Conservation (phyloP, 1,140 invertebrate genomes). For the Calephelis nemesis region DNA sequence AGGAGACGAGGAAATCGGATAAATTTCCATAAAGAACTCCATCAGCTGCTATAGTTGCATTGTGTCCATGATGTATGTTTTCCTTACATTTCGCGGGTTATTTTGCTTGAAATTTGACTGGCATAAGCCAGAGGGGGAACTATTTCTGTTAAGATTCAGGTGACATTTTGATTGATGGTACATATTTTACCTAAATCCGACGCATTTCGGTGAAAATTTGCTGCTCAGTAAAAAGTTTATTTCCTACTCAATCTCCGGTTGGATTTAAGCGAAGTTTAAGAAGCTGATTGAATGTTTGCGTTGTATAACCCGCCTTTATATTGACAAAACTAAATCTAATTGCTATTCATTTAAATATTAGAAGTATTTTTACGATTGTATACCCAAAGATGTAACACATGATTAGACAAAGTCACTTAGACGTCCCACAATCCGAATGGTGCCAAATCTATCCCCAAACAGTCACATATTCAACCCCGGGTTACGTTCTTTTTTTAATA, state of each 20-base stretch:
- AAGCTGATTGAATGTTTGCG: not conserved
- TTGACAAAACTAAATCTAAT: no score
- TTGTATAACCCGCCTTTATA: no score
- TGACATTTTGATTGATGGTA: slow-evolving; percentile 59
- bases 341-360: no score
- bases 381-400: no score
- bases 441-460: no score
- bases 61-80: slow-evolving; percentile 70
- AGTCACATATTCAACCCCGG: no score
- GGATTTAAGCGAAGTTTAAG: not conserved
- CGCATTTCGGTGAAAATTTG: slow-evolving; percentile 41
- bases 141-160: slow-evolving; percentile 37
- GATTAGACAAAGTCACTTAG: no score
- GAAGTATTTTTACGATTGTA: no score
- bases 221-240: slow-evolving; percentile 6
- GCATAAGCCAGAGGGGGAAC: slow-evolving; percentile 31
- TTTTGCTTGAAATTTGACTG: slow-evolving; percentile 46
- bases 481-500: no score
- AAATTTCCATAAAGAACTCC: slow-evolving; percentile 62
- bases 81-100: slow-evolving; percentile 52
- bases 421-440: no score
- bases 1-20: slow-evolving; percentile 60
- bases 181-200: slow-evolving; percentile 44
- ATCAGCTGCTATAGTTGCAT: slow-evolving; percentile 54
- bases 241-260: slow-evolving; percentile 1